These are phyloP conservation scores for Gallinago nigripennis DNA, from an alignment of 2,797 vertebrate species.

Conservation along the genomic window DNA sequence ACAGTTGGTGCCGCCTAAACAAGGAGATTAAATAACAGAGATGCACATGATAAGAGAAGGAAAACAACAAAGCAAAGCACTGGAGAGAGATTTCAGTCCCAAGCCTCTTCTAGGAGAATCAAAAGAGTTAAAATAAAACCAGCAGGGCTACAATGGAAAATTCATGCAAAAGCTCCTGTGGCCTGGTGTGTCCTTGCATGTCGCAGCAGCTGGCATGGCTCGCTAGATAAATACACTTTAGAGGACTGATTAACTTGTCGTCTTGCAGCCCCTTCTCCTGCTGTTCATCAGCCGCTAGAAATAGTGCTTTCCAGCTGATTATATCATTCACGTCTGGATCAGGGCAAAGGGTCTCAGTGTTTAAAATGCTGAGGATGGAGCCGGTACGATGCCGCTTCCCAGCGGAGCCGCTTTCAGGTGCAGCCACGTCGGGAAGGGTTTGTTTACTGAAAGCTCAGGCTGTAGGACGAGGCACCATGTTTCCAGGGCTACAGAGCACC, in stretches of 20 bases:
- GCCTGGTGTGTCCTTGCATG: slow-evolving; percentile 17
- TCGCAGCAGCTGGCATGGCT: slow-evolving; percentile 4
- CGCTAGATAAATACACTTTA: slow-evolving; percentile 36
- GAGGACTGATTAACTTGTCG: slow-evolving; percentile 30
- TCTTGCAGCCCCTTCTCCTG: slow-evolving; percentile 12
- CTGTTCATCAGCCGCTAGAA: neutral
- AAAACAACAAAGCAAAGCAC: slow-evolving; percentile 19
- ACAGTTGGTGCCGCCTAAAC: neutral
- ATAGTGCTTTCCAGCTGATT: slow-evolving; percentile 5
- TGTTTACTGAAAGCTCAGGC: neutral
- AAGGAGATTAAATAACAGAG: slow-evolving; percentile 25
- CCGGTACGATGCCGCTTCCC: accelerated
- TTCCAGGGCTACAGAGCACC: slow-evolving; percentile 43
- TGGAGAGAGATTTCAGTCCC: neutral
- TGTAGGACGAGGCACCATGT: neutral
- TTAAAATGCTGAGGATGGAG: neutral
- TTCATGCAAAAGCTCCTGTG: neutral
- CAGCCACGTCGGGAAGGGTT: neutral
- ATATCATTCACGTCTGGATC: neutral
- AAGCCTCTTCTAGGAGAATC: neutral
- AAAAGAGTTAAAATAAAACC: slow-evolving; percentile 50
- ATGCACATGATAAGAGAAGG: neutral
- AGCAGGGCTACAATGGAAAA: neutral
- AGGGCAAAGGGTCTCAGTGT: neutral
- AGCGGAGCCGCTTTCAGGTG: neutral